Evolutionary conservation across 1,140 invertebrate genomes (phyloP), one percentile per base, ranked within the genome.

Genomic region (Drosophila lacteicornis): DNA sequence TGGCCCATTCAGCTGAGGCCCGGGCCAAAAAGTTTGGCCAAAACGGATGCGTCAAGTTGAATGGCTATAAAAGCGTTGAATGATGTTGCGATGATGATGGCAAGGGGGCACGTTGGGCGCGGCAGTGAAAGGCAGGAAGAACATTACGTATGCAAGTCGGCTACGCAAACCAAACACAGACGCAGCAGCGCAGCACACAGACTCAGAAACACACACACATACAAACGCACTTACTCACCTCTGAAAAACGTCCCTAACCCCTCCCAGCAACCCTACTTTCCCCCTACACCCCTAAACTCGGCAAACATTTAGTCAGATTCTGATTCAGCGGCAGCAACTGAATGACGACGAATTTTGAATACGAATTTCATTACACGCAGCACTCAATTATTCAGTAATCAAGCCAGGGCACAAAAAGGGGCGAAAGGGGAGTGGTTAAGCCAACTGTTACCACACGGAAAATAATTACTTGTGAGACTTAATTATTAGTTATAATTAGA

Each of bases 331-430:
- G 51, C 53, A 33, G 27, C 68, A 71, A 59, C 69, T 84, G 84
- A 88, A 90, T 88, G 81, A 81, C 84, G 84, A 88, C 84, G 85
- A 88, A 88, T 90, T 88, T 88, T 88, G 84, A 88, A 88, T 88
- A 88, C 84, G 84, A 88, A 88, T 88, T 88, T 88, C 85, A 88
- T 88, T 88, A 88, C 76, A 88, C 75, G 63, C 81, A 84, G 80
- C 85, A 90, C 84, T 88, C 85, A 88, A 88, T 88, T 88, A 88
- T 88, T 88, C 84, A 88, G 85, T 90, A 88, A 88, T 88, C 85
- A 90, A 88, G 85, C 76, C 77, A 56, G 53, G 50, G 61, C 61
- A 45, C 17, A 53, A 43, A 30, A 47, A 7, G 13, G 43, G 46
- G 9, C 9, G 13, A 17, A n/a, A 40, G 25, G 61, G 61, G 30